Conservation (phyloP, 2,888 invertebrate genomes). For the Macrophya alboannulata region DNA sequence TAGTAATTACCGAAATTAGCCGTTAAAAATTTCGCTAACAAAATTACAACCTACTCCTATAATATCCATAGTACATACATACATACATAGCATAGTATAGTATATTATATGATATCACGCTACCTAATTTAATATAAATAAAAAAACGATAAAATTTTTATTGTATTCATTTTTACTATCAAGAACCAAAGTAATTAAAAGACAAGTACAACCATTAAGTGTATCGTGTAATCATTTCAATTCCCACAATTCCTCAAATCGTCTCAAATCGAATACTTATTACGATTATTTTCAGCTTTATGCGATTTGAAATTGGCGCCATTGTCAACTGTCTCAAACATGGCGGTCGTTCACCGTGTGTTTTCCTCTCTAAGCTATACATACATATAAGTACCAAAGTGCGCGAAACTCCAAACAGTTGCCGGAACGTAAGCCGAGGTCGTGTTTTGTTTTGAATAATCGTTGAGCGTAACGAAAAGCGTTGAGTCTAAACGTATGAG, state of each 20-base stretch:
- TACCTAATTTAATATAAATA: neutral
- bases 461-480: slow-evolving; percentile 11
- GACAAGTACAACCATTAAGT: slow-evolving; percentile 58
- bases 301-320: neutral
- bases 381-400: neutral
- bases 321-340: neutral
- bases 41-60: neutral
- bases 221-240: neutral
- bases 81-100: neutral
- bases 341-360: slow-evolving; percentile 22
- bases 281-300: neutral
- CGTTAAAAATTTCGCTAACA: neutral
- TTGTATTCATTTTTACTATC: slow-evolving; percentile 60
- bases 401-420: slow-evolving; percentile 21
- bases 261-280: neutral
- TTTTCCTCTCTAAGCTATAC: neutral
- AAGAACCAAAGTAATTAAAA: slow-evolving; percentile 62
- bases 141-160: slow-evolving; percentile 9
- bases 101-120: neutral
- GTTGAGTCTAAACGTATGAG: neutral
- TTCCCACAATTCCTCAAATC: slow-evolving; percentile 17
- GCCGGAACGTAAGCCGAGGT: slow-evolving; percentile 11
- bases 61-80: neutral
- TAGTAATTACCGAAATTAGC: slow-evolving; percentile 18
- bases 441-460: slow-evolving; percentile 34